A percentile compares a stretch with the other conserved stretches of the same genome.
Conservation (phyloP, 2,113 vertebrate genomes). For the Salminus brasiliensis region DNA sequence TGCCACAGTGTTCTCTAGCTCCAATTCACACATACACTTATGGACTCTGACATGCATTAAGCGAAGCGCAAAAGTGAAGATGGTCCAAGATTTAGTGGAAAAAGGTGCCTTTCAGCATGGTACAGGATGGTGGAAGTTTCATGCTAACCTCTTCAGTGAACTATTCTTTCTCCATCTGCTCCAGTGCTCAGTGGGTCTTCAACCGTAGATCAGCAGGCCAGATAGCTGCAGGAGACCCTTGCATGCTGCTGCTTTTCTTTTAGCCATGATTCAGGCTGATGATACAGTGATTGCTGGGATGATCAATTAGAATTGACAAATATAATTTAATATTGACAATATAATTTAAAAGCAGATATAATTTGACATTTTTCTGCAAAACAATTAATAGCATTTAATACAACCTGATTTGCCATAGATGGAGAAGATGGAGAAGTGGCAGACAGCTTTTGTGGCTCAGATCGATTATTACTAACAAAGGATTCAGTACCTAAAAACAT, state of each 20-base stretch:
- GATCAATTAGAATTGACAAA: background rate
- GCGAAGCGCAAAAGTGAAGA: background rate
- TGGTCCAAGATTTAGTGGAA: slow-evolving; percentile 37
- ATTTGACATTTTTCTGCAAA: too few species aligned
- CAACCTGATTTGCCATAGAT: too few species aligned
- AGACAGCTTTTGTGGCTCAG: too few species aligned
- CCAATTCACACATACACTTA: background rate
- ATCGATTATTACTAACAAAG: too few species aligned
- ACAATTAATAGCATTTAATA: too few species aligned
- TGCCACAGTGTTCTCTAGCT: background rate
- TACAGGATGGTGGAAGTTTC: slow-evolving; percentile 63
- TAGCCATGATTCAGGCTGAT: background rate
- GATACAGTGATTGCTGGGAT: background rate
- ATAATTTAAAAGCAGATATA: background rate
- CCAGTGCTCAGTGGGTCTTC: slow-evolving; percentile 45
- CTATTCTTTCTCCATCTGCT: slow-evolving; percentile 70
- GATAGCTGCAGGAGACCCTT: background rate
- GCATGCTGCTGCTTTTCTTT: background rate
- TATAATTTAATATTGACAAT: background rate
- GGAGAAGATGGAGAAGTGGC: too few species aligned
- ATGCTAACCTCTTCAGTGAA: slow-evolving; percentile 64
- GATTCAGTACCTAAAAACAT: too few species aligned
- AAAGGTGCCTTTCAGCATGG: slow-evolving; percentile 76
- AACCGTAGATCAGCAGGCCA: background rate
- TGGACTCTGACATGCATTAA: background rate